phyloP scores from a whole-genome alignment of 2,888 invertebrate genomes.

The Troglohyphantes excavatus region DNA sequence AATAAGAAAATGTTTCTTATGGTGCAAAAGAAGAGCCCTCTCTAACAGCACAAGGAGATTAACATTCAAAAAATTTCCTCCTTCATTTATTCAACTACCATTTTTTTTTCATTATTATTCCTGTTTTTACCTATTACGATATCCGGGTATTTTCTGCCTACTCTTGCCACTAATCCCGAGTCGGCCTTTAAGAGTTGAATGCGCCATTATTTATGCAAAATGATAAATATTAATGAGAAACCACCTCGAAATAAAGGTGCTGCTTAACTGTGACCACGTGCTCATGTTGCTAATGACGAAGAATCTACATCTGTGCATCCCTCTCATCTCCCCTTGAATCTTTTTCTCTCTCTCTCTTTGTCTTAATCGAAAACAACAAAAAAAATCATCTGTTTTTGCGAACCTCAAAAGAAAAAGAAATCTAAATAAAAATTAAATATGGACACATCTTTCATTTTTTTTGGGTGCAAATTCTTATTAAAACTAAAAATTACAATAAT shows the following conservation, averaged over 20 bases:
- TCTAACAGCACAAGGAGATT: slow-evolving; percentile 43
- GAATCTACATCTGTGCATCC: slow-evolving; percentile 55
- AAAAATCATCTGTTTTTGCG: no score
- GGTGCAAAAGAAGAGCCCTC: slow-evolving; percentile 6
- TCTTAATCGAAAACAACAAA: background rate
- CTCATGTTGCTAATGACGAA: slow-evolving; percentile 63
- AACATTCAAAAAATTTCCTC: slow-evolving; percentile 63
- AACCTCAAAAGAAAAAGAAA: no score
- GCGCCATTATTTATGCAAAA: slow-evolving; percentile 77
- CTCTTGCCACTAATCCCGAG: slow-evolving; percentile 41
- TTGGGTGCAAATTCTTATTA: no score
- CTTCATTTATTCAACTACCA: slow-evolving; percentile 49
- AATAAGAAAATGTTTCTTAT: background rate
- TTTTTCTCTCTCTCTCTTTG: slow-evolving; percentile 6
- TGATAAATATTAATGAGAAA: slow-evolving; percentile 78
- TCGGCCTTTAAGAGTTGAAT: slow-evolving; percentile 39
- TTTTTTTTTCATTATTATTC: slow-evolving; percentile 13
- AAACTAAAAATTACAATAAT: no score
- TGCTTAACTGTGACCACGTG: slow-evolving; percentile 52
- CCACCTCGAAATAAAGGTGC: slow-evolving; percentile 27
- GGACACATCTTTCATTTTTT: no score
- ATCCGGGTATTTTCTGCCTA: slow-evolving; percentile 7
- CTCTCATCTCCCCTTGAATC: slow-evolving; percentile 1
- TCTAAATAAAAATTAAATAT: no score
- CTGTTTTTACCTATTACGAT: background rate